A percentile compares a stretch with the other conserved stretches of the same genome.
phyloP scores from a whole-genome alignment of 2,113 vertebrate species.

The Pelecanoides urinatrix region DNA sequence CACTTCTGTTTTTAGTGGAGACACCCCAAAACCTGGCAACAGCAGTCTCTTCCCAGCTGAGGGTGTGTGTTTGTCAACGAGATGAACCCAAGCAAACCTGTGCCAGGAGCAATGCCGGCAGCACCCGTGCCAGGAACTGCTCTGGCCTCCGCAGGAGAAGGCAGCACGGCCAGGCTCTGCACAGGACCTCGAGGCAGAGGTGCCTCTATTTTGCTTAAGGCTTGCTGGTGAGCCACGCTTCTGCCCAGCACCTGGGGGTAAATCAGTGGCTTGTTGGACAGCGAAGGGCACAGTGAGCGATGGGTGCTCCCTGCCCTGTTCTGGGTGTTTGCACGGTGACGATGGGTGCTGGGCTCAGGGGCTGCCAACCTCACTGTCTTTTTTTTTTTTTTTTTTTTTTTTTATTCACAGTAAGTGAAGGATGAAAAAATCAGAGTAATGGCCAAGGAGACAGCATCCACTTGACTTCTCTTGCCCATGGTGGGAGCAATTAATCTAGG shows the following conservation, averaged over 20 bases:
- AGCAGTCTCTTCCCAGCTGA: not conserved
- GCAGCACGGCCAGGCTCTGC: not conserved
- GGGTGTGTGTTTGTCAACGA: not conserved
- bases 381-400: not conserved
- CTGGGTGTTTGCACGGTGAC: not conserved
- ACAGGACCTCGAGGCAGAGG: not conserved
- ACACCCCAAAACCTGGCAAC: not conserved
- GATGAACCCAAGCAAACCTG: too few species aligned
- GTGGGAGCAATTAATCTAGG: not conserved
- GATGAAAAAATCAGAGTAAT: not conserved
- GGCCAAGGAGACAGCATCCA: not conserved
- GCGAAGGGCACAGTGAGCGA: conserved; percentile 26
- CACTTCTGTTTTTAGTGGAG: not conserved
- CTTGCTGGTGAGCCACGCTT: not conserved
- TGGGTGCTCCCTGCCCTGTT: not conserved
- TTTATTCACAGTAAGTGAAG: not conserved
- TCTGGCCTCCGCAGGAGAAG: not conserved
- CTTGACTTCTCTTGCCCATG: not conserved
- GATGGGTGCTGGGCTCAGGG: not conserved
- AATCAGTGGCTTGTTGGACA: not conserved
- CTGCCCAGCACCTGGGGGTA: not conserved
- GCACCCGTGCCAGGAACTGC: not conserved
- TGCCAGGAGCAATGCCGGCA: not conserved
- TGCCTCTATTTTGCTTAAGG: not conserved
- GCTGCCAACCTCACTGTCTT: not conserved